Percentiles rank a stretch among this genome's conserved stretches.
phyloP scores from a whole-genome alignment of 2,888 invertebrate species.

The Standfussiana lucernea region DNA sequence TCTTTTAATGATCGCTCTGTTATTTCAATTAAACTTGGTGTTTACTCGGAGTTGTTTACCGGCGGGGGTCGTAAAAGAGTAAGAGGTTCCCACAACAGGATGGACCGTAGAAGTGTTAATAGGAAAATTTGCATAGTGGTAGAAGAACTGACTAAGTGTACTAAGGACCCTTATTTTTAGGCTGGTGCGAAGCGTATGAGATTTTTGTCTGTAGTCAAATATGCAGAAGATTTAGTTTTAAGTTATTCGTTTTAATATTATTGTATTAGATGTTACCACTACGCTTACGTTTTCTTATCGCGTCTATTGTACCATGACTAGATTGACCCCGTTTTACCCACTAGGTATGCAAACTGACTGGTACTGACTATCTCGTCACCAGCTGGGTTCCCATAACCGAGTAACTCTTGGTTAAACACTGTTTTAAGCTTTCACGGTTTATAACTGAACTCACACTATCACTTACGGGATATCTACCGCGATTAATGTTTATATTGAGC shows the following conservation, averaged over 20 bases:
- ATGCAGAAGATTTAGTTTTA: no score
- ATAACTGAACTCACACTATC: no score
- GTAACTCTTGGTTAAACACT: no score
- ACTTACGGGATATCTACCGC: no score
- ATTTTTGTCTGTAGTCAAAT: not conserved
- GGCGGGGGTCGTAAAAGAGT: slow-evolving; percentile 26
- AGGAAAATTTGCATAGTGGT: not conserved
- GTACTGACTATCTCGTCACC: not conserved
- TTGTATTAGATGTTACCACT: no score
- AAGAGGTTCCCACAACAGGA: slow-evolving; percentile 2
- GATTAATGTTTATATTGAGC: no score
- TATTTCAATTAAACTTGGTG: slow-evolving; percentile 55
- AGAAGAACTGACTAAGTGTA: not conserved
- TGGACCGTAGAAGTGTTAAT: not conserved
- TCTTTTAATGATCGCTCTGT: slow-evolving; percentile 52
- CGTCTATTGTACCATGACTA: not conserved
- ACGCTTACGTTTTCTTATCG: not conserved
- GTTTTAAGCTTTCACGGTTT: no score
- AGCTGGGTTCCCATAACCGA: no score
- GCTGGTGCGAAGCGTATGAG: not conserved
- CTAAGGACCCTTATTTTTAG: not conserved
- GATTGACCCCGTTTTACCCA: not conserved
- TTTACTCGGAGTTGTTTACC: slow-evolving; percentile 26
- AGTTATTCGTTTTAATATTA: no score
- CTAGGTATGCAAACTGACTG: no score